Conservation (phyloP, 1,140 invertebrate species). For the Helicoverpa armigera region DNA sequence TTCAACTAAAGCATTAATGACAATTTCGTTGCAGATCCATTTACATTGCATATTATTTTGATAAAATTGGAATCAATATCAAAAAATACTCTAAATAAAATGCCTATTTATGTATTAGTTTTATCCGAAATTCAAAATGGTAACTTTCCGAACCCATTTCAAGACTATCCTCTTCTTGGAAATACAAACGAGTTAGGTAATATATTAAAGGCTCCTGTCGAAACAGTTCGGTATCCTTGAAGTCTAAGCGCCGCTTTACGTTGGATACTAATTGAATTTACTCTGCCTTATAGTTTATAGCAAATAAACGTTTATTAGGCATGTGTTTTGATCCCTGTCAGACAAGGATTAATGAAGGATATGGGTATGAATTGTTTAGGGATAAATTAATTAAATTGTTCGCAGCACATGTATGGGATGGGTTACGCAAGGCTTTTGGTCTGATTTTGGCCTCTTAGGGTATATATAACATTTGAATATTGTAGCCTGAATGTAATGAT, state of each 20-base stretch:
- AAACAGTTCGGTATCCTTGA: background rate
- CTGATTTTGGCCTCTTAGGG: background rate
- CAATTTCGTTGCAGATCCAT: too few species aligned
- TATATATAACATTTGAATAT: background rate
- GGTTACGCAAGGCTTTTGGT: background rate
- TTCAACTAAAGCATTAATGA: too few species aligned
- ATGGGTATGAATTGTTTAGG: slow-evolving; percentile 25
- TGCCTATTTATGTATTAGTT: background rate
- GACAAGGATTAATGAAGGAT: background rate
- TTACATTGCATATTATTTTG: too few species aligned
- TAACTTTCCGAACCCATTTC: background rate
- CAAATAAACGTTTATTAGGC: slow-evolving; percentile 27
- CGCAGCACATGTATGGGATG: slow-evolving; percentile 2
- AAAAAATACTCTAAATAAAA: too few species aligned
- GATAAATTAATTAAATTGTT: slow-evolving; percentile 31
- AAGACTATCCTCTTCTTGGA: background rate
- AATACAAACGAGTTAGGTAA: background rate
- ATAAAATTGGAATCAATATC: too few species aligned
- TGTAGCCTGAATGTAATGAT: too few species aligned
- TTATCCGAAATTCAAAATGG: background rate
- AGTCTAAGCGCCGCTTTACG: background rate
- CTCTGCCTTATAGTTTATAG: slow-evolving; percentile 12
- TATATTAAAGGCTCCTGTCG: background rate
- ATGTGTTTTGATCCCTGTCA: slow-evolving; percentile 14
- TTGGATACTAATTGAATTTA: slow-evolving; percentile 1